Conservation (phyloP, 2,888 invertebrate genomes). For the Tubulanus polymorphus region DNA sequence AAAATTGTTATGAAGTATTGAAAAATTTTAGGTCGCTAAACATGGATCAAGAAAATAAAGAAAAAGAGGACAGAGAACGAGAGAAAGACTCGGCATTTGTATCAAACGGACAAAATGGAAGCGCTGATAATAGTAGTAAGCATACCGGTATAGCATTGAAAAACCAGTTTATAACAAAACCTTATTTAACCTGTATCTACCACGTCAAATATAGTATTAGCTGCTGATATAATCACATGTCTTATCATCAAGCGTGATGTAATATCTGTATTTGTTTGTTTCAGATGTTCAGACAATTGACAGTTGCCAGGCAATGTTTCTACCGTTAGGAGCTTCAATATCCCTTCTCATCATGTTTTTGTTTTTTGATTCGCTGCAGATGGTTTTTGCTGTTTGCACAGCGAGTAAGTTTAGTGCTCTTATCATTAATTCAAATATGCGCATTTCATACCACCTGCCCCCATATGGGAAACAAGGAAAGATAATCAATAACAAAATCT, state of each 20-base stretch:
- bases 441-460: no score
- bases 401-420: conserved; percentile 82
- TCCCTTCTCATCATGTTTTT: conserved; percentile 97
- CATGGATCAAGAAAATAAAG: conserved; percentile 90
- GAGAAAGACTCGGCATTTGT: conserved; percentile 8
- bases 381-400: conserved; percentile 79
- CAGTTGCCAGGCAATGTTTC: conserved; percentile 93
- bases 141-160: no score
- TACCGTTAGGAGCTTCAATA: conserved; percentile 88
- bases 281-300: conserved; percentile 84
- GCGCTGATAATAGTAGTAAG: no score
- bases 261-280: conserved; percentile 8
- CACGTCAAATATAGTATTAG: not conserved
- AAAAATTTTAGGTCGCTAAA: conserved; percentile 81
- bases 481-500: no score
- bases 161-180: no score
- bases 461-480: no score
- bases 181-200: no score
- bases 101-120: no score
- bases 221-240: not conserved
- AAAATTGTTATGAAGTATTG: no score
- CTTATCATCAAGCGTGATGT: not conserved
- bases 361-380: conserved; percentile 98
- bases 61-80: conserved; percentile 58
- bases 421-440: no score